A percentile compares a stretch with the other conserved stretches of the same genome.
Evolutionary conservation across 2,797 vertebrate genomes (phyloP).

Genomic region (Trematomus bernacchii): DNA sequence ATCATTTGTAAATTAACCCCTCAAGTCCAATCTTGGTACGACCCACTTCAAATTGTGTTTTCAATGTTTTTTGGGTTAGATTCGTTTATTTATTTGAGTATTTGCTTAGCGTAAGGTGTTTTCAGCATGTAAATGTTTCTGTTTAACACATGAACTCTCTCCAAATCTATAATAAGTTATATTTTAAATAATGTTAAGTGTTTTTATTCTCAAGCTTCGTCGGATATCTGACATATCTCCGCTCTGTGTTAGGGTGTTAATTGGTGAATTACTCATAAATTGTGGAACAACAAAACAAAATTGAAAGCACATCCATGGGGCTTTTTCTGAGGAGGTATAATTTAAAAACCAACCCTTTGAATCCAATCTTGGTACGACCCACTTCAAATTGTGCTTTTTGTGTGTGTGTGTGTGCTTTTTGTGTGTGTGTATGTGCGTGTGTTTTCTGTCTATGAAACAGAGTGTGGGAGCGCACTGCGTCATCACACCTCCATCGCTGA

Average conservation of each 20-base stretch:
- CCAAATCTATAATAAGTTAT: no score
- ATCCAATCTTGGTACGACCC: background rate
- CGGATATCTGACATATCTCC: no score
- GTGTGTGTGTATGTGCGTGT: background rate
- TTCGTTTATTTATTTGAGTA: no score
- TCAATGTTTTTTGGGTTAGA: background rate
- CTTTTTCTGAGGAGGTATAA: slow-evolving; percentile 7
- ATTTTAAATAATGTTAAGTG: no score
- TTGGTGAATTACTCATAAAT: no score
- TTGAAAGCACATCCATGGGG: background rate
- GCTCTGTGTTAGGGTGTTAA: no score
- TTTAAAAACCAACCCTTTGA: slow-evolving; percentile 19
- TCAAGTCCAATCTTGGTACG: background rate
- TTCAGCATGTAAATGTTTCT: no score
- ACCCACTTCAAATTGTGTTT: background rate
- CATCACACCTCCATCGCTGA: slow-evolving; percentile 73
- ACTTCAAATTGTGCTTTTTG: slow-evolving; percentile 33
- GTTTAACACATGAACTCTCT: no score
- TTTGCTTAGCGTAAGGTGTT: no score
- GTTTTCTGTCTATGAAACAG: slow-evolving; percentile 55
- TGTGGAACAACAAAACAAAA: no score
- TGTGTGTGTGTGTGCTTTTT: background rate
- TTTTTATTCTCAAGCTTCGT: no score
- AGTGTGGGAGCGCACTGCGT: slow-evolving; percentile 72
- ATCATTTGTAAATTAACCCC: slow-evolving; percentile 21